Base-by-base conservation (phyloP, 2,888 invertebrate genomes). In the Nipponacmea schrenckii region DNA sequence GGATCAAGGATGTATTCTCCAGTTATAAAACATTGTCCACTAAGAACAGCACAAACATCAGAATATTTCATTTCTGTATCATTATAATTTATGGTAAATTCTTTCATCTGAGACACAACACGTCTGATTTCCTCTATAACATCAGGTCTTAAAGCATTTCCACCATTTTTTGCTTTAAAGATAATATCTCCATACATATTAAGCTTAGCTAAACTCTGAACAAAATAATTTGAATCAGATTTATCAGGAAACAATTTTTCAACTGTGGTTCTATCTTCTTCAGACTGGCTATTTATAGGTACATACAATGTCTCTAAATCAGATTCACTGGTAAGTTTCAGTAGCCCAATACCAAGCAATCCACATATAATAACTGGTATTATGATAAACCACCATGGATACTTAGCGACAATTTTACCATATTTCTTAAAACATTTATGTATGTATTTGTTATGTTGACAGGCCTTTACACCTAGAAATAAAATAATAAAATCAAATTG, bases 231-330 rank as follows among this genome's bases (percentile, higher is more conserved):
- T 15, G 72, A 65, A 2, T 75, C 76, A 24, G 76, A 75, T 48
- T 62, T 68, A 64, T 78, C 79, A 12, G 80, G 79, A 68, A 79
- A 81, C 20, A 80, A 44, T 1, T 31, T 46, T 24, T 64, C 39
- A 0, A 80, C 63, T 26, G 50, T 68, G 12, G 73, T 71, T 62
- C 76, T 75, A 48, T 85, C 83, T 56, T 75, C 72, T 17, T 71
- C 66, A 8, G 84, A 80, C 24, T 77, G 80, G 69, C 83, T 82
- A 62, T 78, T 80, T n/a, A 77, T 77, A 5, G 84, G 84, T 5
- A 82, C 78, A 68, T 83, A 82, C 2, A 84, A 74, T 12, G 72
- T 73, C 27, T 79, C 78, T 12, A 84, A 68, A 64, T 80, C 77
- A 12, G 75, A 78, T 26, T 81, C 83, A 7, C 74, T 70, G 14